These are phyloP conservation scores for Axea sp. DNA, from an alignment of 2,888 invertebrate species.

Conservation along the genomic window DNA sequence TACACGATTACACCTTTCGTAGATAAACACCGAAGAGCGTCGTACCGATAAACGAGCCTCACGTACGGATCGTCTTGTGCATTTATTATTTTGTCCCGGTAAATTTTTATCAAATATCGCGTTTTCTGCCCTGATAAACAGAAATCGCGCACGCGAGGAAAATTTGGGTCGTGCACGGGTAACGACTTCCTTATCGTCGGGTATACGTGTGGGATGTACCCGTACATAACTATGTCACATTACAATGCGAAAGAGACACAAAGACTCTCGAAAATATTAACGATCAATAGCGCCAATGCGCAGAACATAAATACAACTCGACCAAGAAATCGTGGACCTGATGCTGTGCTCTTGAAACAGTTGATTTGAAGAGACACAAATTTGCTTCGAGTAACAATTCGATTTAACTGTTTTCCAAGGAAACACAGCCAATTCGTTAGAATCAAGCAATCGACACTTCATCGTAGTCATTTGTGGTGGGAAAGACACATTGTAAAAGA, in stretches of 20 bases:
- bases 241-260: constrained; percentile 58
- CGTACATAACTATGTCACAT: constrained; percentile 59
- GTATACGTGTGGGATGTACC: constrained; percentile 16
- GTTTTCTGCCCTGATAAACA: constrained; percentile 61
- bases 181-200: constrained; percentile 61
- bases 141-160: constrained; percentile 55
- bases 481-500: too few species aligned
- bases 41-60: constrained; percentile 53
- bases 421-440: too few species aligned
- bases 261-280: constrained; percentile 54
- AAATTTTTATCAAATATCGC: constrained; percentile 60
- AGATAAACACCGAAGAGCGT: constrained; percentile 45
- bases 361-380: too few species aligned
- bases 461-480: too few species aligned
- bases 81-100: constrained; percentile 59
- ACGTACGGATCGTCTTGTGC: constrained; percentile 54
- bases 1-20: constrained; percentile 48
- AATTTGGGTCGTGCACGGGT: constrained; percentile 57
- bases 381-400: too few species aligned
- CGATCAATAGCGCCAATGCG: constrained; percentile 48
- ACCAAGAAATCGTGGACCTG: constrained; percentile 31
- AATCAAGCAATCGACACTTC: too few species aligned
- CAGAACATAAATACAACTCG: constrained; percentile 19
- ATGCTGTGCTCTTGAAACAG: too few species aligned
- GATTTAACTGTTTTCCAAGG: too few species aligned